These are phyloP conservation scores for Coreoperca whiteheadi DNA, from an alignment of 2,113 vertebrate genomes.

Conservation along the genomic window DNA sequence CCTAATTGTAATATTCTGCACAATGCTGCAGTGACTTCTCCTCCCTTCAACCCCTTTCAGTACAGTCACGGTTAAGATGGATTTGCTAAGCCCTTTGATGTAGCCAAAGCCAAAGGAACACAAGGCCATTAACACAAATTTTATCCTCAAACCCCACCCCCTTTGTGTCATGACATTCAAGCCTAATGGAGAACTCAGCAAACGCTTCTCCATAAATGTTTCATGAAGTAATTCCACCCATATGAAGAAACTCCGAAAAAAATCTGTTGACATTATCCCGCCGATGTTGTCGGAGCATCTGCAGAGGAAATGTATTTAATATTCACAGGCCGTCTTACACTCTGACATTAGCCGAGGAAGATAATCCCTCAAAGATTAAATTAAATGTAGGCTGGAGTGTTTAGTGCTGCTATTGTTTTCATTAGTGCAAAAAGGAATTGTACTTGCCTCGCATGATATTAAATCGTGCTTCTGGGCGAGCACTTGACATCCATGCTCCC, in stretches of 20 bases:
- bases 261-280: slow-evolving; percentile 83
- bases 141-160: slow-evolving; percentile 43
- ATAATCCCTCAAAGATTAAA: slow-evolving; percentile 86
- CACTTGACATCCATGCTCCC: slow-evolving; percentile 62
- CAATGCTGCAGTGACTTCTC: slow-evolving; percentile 12
- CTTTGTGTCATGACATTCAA: slow-evolving; percentile 66
- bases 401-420: slow-evolving; percentile 85
- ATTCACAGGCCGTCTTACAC: slow-evolving; percentile 74
- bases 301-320: slow-evolving; percentile 83
- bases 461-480: slow-evolving; percentile 57
- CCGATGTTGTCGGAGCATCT: slow-evolving; percentile 76
- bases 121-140: slow-evolving; percentile 76
- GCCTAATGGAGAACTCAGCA: slow-evolving; percentile 70
- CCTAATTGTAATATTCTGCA: not conserved
- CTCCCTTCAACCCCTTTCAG: slow-evolving; percentile 9
- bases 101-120: slow-evolving; percentile 66
- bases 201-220: slow-evolving; percentile 53
- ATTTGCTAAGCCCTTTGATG: slow-evolving; percentile 71
- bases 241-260: slow-evolving; percentile 82
- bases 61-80: slow-evolving; percentile 62
- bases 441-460: slow-evolving; percentile 63
- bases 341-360: slow-evolving; percentile 77
- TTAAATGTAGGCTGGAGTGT: slow-evolving; percentile 83
- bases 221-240: slow-evolving; percentile 79
- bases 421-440: slow-evolving; percentile 81